A percentile compares a stretch with the other conserved stretches of the same genome.
These are phyloP conservation scores for Naja naja DNA, from an alignment of 2,113 vertebrate species.

Conservation along the genomic window DNA sequence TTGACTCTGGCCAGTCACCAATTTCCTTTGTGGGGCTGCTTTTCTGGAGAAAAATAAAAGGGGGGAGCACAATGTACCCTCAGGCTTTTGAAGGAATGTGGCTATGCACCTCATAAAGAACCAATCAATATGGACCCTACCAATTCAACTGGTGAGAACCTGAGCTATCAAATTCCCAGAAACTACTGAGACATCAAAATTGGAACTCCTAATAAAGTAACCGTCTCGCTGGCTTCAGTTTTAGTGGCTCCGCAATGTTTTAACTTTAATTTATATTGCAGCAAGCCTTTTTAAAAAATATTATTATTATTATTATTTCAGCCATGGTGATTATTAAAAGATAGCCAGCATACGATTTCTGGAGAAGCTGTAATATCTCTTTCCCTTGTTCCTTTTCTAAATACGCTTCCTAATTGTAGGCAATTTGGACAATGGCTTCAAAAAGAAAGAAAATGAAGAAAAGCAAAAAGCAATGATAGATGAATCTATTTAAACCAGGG, in stretches of 20 bases:
- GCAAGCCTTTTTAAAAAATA: background rate
- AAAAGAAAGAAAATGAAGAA: background rate
- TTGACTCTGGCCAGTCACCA: background rate
- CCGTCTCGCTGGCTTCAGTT: conserved; percentile 1
- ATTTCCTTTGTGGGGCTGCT: background rate
- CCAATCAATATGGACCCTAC: background rate
- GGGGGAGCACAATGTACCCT: background rate
- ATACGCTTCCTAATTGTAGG: background rate
- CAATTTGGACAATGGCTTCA: conserved; percentile 30
- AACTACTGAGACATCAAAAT: background rate
- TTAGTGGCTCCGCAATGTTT: conserved; percentile 16
- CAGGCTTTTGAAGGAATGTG: background rate
- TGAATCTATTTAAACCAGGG: conserved; percentile 47
- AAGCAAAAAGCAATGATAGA: conserved; percentile 24
- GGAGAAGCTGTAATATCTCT: conserved; percentile 7
- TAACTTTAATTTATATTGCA: background rate
- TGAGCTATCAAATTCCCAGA: background rate
- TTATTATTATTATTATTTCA: background rate
- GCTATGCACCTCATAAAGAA: background rate
- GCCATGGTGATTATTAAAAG: background rate
- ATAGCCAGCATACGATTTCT: conserved; percentile 32
- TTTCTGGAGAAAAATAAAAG: background rate
- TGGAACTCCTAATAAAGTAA: conserved; percentile 25
- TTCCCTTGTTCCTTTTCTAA: background rate
- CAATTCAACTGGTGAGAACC: fast-evolving